Percentiles rank a stretch among this genome's conserved stretches.
Conservation (phyloP, 2,797 vertebrate genomes). For the Podargus strigoides region DNA sequence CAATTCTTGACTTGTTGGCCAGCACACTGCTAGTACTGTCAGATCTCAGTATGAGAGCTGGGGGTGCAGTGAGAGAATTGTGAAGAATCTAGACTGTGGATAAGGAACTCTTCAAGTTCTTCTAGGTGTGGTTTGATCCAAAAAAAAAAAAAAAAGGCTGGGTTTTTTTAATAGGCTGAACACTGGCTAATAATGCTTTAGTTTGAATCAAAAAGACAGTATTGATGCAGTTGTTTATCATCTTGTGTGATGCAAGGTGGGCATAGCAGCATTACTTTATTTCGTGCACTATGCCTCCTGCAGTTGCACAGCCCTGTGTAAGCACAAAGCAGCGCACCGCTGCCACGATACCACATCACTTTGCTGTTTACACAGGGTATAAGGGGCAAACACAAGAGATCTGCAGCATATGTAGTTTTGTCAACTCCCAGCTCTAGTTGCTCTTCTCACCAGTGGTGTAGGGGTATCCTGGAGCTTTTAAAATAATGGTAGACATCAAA, state of each 20-base stretch:
- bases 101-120: neutral
- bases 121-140: neutral
- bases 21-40: neutral
- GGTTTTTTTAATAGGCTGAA: neutral
- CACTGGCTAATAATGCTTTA: neutral
- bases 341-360: neutral
- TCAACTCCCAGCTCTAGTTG: neutral
- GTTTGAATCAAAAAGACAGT: neutral
- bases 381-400: neutral
- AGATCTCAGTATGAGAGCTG: neutral
- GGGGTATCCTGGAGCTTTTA: neutral
- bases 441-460: neutral
- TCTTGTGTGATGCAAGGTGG: neutral
- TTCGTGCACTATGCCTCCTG: neutral
- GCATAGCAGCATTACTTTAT: neutral
- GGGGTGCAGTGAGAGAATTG: neutral
- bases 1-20: neutral
- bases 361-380: neutral
- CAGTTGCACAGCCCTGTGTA: neutral
- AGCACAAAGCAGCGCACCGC: accelerated
- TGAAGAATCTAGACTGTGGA: neutral
- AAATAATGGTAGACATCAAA: neutral
- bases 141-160: neutral
- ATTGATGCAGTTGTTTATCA: neutral
- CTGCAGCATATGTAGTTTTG: neutral